phyloP scores from a whole-genome alignment of 92 coral and sea anemone genomes.

The Ricordea florida region DNA sequence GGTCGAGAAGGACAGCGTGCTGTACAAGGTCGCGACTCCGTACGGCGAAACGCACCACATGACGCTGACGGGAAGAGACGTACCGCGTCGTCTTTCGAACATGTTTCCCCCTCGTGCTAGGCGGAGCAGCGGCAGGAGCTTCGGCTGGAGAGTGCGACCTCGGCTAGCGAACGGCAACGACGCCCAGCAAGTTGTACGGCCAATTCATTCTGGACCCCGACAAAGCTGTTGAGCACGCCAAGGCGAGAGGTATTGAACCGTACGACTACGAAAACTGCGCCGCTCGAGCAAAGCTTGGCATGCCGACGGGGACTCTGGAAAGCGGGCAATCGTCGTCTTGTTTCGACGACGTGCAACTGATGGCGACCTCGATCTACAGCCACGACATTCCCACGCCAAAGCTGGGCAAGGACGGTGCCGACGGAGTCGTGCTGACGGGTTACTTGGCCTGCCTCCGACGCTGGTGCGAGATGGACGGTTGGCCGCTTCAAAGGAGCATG shows the following conservation, averaged over 20 bases:
- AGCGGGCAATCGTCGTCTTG: background rate
- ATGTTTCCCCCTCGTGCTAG: background rate
- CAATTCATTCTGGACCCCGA: background rate
- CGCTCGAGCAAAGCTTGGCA: background rate
- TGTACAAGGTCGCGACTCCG: background rate
- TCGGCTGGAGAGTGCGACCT: background rate
- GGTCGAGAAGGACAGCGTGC: background rate
- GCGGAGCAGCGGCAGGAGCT: no score
- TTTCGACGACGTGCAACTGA: background rate
- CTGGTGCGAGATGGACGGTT: background rate
- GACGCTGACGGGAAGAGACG: background rate
- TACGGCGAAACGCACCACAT: background rate
- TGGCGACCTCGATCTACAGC: background rate
- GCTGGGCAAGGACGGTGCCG: background rate
- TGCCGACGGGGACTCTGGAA: background rate
- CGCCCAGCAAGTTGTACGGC: background rate
- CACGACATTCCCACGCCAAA: background rate
- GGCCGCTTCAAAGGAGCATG: background rate
- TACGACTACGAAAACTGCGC: background rate
- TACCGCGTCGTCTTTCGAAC: conserved; percentile 1
- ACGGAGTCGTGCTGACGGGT: background rate
- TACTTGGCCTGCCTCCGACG: background rate
- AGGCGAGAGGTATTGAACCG: background rate
- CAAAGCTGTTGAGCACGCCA: background rate
- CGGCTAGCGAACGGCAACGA: background rate